Conservation (phyloP, 2,797 vertebrate genomes). For the Phataginus tricuspis region DNA sequence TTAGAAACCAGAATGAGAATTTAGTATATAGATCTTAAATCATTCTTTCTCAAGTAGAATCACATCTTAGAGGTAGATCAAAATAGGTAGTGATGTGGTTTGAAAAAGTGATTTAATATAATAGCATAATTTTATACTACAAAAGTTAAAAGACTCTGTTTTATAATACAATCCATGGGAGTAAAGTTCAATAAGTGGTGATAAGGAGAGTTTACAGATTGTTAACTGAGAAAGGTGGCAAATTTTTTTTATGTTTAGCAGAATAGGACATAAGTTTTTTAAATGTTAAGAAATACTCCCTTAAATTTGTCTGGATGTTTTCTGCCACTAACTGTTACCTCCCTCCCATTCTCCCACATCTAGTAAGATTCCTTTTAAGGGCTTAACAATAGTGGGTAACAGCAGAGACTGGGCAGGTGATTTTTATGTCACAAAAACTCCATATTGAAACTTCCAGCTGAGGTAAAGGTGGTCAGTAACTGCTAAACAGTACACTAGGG, state of each 20-base stretch:
- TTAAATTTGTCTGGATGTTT: background rate
- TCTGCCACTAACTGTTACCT: background rate
- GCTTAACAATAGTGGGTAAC: background rate
- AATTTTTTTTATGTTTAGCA: background rate
- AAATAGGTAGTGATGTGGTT: background rate
- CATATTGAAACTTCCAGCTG: background rate
- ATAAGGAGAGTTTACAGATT: background rate
- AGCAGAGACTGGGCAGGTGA: background rate
- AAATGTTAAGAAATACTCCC: background rate
- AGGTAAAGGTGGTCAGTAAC: background rate
- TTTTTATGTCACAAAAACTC: background rate
- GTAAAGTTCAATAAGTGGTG: background rate
- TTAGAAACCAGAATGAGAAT: background rate
- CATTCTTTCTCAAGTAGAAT: background rate
- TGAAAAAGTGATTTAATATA: background rate
- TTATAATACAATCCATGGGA: background rate
- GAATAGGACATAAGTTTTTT: background rate
- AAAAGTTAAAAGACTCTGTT: background rate
- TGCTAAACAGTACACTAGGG: background rate
- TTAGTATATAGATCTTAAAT: background rate
- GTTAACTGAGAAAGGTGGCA: background rate
- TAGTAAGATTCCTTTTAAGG: background rate
- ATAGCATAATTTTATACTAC: constrained; percentile 17
- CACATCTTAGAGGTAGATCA: background rate
- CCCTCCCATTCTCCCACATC: background rate